These are phyloP conservation scores for Notospermus geniculatus DNA, from an alignment of 1,140 invertebrate genomes.

Conservation along the genomic window DNA sequence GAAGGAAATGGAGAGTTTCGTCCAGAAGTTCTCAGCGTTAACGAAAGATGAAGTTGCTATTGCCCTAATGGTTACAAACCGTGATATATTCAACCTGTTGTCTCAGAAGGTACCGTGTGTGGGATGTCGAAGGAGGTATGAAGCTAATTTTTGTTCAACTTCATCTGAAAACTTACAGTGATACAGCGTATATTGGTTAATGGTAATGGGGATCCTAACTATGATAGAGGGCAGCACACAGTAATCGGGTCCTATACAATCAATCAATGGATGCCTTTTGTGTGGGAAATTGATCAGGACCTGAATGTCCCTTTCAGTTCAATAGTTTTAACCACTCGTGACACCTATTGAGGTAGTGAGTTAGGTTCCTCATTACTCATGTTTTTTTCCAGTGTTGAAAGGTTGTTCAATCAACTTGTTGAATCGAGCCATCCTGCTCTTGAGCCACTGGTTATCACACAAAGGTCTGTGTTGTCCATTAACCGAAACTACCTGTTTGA, in stretches of 20 bases:
- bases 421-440: constrained; percentile 78
- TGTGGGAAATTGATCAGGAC: too few species aligned
- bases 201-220: too few species aligned
- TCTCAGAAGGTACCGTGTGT: constrained; percentile 88
- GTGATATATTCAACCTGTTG: constrained; percentile 77
- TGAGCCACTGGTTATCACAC: constrained; percentile 72
- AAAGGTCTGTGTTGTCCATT: constrained; percentile 71
- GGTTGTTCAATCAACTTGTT: constrained; percentile 77
- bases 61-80: constrained; percentile 78
- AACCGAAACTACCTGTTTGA: constrained; percentile 73
- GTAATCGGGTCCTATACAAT: too few species aligned
- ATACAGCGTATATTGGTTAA: too few species aligned
- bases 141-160: too few species aligned
- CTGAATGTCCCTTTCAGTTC: too few species aligned
- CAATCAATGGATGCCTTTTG: too few species aligned
- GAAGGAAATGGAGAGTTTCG: constrained; percentile 71
- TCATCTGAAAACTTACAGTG: too few species aligned
- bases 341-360: constrained; percentile 14
- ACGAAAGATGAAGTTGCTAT: constrained; percentile 73
- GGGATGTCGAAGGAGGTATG: constrained; percentile 82
- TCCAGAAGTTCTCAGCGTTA: constrained; percentile 74
- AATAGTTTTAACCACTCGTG: constrained; percentile 9
- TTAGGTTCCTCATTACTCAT: constrained; percentile 29
- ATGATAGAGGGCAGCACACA: too few species aligned
- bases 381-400: constrained; percentile 71